phyloP scores from a whole-genome alignment of 2,888 invertebrate genomes.

The Meta bourneti region DNA sequence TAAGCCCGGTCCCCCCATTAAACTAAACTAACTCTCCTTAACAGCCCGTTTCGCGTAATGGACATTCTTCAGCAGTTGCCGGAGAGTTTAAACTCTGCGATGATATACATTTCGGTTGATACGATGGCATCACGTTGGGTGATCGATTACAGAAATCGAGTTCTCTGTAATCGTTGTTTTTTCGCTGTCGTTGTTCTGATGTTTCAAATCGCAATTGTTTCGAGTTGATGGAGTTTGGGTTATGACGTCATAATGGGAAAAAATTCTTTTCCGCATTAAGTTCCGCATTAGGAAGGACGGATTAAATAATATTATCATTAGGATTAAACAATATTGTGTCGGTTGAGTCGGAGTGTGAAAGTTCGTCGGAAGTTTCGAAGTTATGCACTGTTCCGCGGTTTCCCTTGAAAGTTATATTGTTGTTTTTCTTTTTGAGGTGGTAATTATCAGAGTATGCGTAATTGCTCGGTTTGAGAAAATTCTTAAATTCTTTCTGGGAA shows the following conservation, averaged over 20 bases:
- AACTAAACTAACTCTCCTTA: conserved; percentile 13
- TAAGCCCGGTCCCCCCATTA: background rate
- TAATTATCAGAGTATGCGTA: background rate
- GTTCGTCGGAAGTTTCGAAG: background rate
- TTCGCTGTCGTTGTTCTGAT: too few relatives aligned
- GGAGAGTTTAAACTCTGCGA: background rate
- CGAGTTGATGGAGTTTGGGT: too few relatives aligned
- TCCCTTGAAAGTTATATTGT: background rate
- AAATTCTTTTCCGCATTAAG: background rate
- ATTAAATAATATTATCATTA: background rate
- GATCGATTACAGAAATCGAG: conserved; percentile 34
- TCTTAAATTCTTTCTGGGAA: background rate
- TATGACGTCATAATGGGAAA: background rate
- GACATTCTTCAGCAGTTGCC: conserved; percentile 21
- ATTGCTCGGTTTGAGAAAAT: background rate
- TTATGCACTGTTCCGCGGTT: background rate
- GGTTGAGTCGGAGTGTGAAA: background rate
- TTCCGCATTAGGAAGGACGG: background rate
- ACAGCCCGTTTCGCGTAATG: conserved; percentile 16
- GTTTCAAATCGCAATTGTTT: too few relatives aligned
- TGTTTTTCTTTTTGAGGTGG: background rate
- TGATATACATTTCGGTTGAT: conserved; percentile 15
- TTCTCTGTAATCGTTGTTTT: background rate
- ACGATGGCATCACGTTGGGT: conserved; percentile 31
- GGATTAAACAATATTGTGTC: background rate